These are phyloP conservation scores for Trichechus manatus DNA, from an alignment of 2,113 vertebrate genomes.

Conservation along the genomic window DNA sequence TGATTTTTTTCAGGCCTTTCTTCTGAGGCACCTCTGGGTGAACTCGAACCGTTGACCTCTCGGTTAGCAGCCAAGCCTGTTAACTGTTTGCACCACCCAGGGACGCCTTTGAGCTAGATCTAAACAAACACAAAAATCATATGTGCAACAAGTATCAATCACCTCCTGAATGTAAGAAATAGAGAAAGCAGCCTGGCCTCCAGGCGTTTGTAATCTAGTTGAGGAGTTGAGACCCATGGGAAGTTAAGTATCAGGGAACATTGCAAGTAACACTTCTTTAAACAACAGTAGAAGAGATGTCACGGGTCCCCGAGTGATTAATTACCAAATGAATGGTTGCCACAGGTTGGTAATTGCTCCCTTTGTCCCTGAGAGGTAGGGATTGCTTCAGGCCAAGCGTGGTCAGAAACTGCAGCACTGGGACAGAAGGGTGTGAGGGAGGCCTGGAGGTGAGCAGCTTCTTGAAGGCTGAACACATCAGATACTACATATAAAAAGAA, in stretches of 20 bases:
- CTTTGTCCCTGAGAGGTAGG: not conserved
- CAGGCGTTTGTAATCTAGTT: not conserved
- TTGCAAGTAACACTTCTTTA: not conserved
- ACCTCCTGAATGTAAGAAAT: not conserved
- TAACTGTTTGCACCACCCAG: not conserved
- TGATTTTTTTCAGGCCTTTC: not conserved
- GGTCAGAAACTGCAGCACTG: not conserved
- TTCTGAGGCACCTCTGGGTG: not conserved
- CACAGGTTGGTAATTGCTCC: not conserved
- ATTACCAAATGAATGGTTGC: slow-evolving; percentile 41
- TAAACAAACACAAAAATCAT: not conserved
- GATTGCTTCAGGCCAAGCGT: not conserved
- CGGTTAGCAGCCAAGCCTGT: not conserved
- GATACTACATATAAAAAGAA: not conserved
- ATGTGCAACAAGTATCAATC: not conserved
- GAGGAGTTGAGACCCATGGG: not conserved
- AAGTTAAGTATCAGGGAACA: not conserved
- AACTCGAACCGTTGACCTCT: not conserved
- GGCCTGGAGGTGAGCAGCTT: not conserved
- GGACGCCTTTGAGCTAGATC: not conserved
- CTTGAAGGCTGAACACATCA: slow-evolving; percentile 12
- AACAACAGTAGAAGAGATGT: not conserved
- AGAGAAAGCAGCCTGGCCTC: not conserved
- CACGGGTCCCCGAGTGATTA: slow-evolving; percentile 42
- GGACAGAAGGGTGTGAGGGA: not conserved